Evolutionary conservation across 2,888 invertebrate species (phyloP).

Genomic region (Luperina testacea): DNA sequence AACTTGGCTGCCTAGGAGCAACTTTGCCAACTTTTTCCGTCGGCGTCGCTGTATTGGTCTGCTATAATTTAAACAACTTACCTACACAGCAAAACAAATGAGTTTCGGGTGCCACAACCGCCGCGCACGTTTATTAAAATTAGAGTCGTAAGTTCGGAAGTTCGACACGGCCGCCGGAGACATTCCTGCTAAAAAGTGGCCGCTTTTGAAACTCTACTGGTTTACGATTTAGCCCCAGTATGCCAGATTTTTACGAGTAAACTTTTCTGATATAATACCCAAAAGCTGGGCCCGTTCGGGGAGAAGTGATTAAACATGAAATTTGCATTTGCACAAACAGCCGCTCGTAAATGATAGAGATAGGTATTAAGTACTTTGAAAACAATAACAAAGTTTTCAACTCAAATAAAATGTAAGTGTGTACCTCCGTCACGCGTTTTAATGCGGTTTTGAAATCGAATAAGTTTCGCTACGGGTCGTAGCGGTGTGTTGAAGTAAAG

Average conservation of each 20-base stretch:
- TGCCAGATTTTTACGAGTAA: constrained; percentile 82
- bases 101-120: constrained; percentile 69
- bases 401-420: constrained; percentile 65
- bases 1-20: constrained; percentile 47
- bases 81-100: constrained; percentile 74
- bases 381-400: constrained; percentile 68
- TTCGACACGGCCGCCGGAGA: constrained; percentile 76
- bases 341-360: constrained; percentile 71
- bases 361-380: constrained; percentile 70
- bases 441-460: constrained; percentile 60
- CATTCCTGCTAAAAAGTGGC: constrained; percentile 76
- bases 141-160: constrained; percentile 77
- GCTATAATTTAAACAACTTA: constrained; percentile 74
- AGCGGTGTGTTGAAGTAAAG: constrained; percentile 36
- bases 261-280: constrained; percentile 81
- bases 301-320: constrained; percentile 78
- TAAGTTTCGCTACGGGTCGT: constrained; percentile 53
- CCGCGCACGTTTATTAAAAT: constrained; percentile 82
- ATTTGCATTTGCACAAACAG: constrained; percentile 80
- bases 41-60: constrained; percentile 65
- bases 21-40: constrained; percentile 65
- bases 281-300: constrained; percentile 70
- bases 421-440: constrained; percentile 57
- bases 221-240: constrained; percentile 80
- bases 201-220: constrained; percentile 74